phyloP scores from a whole-genome alignment of 2,888 invertebrate genomes.

The Lycaena phlaeas region DNA sequence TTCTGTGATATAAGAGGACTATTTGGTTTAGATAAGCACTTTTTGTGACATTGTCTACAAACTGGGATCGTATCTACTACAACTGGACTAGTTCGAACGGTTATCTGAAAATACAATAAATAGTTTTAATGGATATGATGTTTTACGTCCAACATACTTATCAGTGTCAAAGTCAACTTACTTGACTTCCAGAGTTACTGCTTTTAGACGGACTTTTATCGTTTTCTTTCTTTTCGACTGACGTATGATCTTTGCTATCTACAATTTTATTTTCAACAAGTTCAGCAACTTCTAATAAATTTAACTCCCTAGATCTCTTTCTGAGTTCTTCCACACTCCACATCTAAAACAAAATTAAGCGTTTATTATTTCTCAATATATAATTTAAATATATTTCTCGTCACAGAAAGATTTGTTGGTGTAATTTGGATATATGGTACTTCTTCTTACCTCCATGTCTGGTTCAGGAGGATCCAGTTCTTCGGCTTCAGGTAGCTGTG shows the following conservation, averaged over 20 bases:
- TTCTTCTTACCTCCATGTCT: slow-evolving; percentile 66
- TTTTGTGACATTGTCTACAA: slow-evolving; percentile 85
- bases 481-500: slow-evolving; percentile 78
- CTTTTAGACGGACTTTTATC: slow-evolving; percentile 81
- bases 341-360: slow-evolving; percentile 52
- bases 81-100: slow-evolving; percentile 82
- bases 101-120: slow-evolving; percentile 70
- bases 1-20: slow-evolving; percentile 63
- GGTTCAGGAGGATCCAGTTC: slow-evolving; percentile 67
- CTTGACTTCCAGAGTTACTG: slow-evolving; percentile 85
- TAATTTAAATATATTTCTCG: no score
- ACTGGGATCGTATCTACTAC: slow-evolving; percentile 81
- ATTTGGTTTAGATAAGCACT: slow-evolving; percentile 76
- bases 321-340: slow-evolving; percentile 83
- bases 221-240: slow-evolving; percentile 65
- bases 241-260: slow-evolving; percentile 41
- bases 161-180: slow-evolving; percentile 37
- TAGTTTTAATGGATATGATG: neutral
- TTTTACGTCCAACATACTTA: neutral
- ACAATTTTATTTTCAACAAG: slow-evolving; percentile 36
- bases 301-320: slow-evolving; percentile 79
- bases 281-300: slow-evolving; percentile 68
- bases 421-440: neutral
- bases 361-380: no score
- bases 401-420: no score